Conservation (phyloP, 1,140 invertebrate genomes). For the Macrobrachium nipponense region DNA sequence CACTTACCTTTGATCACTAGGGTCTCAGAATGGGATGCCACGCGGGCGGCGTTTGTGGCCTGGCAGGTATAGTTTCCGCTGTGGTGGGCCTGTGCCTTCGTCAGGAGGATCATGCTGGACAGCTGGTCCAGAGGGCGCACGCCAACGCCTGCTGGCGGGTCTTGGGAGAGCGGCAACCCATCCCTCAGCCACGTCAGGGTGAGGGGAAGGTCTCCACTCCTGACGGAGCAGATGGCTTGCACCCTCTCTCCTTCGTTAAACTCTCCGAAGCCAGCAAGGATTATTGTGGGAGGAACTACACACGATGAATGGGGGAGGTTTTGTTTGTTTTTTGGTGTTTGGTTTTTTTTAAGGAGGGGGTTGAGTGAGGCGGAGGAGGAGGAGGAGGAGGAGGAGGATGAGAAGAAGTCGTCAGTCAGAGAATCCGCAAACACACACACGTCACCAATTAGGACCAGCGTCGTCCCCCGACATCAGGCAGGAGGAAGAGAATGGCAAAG, state of each 20-base stretch:
- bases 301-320: too few relatives aligned
- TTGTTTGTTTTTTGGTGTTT: too few relatives aligned
- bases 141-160: slow-evolving; percentile 36
- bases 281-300: slow-evolving; percentile 65
- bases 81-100: slow-evolving; percentile 58
- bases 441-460: too few relatives aligned
- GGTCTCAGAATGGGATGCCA: slow-evolving; percentile 79
- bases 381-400: slow-evolving; percentile 4
- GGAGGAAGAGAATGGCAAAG: background rate
- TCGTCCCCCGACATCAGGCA: slow-evolving; percentile 1
- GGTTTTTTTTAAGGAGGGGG: too few relatives aligned
- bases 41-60: slow-evolving; percentile 79
- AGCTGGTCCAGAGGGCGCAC: slow-evolving; percentile 76
- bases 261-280: slow-evolving; percentile 63
- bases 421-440: too few relatives aligned
- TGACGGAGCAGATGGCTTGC: slow-evolving; percentile 75
- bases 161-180: slow-evolving; percentile 72
- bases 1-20: slow-evolving; percentile 75
- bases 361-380: background rate
- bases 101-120: slow-evolving; percentile 48
- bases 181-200: slow-evolving; percentile 84
- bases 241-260: slow-evolving; percentile 65
- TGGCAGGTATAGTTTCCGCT: slow-evolving; percentile 67
- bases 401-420: slow-evolving; percentile 2
- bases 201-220: slow-evolving; percentile 81